These are phyloP conservation scores for Monodelphis domestica DNA, from an alignment of 2,797 vertebrate genomes.

Conservation along the genomic window DNA sequence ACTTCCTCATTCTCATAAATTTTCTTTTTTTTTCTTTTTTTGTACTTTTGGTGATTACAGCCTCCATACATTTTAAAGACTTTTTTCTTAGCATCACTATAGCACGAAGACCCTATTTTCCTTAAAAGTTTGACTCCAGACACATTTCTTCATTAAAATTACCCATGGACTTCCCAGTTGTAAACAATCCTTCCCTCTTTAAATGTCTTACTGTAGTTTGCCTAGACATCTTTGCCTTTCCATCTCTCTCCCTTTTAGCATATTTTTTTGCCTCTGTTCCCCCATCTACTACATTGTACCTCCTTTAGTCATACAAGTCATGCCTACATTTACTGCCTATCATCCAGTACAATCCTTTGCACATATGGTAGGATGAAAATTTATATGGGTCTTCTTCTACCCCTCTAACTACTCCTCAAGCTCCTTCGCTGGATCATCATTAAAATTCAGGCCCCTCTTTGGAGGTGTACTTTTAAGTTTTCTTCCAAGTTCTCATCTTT, in stretches of 20 bases:
- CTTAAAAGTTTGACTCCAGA: too few relatives aligned
- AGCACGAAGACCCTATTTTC: too few relatives aligned
- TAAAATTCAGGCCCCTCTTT: background rate
- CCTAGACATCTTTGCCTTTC: background rate
- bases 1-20: background rate
- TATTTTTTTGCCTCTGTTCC: background rate
- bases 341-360: background rate
- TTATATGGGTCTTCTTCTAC: background rate
- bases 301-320: background rate
- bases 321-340: background rate
- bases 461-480: background rate
- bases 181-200: background rate
- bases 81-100: background rate
- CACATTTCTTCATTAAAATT: too few relatives aligned
- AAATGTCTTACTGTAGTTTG: background rate
- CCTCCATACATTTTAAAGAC: background rate
- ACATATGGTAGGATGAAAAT: background rate
- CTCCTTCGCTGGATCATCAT: background rate
- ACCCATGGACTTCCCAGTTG: too few relatives aligned
- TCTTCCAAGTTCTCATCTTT: background rate
- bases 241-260: background rate
- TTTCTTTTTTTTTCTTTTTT: background rate
- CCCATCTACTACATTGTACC: background rate
- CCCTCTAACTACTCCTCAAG: background rate
- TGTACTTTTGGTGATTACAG: background rate